phyloP scores from a whole-genome alignment of 2,888 invertebrate species.

The Syritta pipiens region DNA sequence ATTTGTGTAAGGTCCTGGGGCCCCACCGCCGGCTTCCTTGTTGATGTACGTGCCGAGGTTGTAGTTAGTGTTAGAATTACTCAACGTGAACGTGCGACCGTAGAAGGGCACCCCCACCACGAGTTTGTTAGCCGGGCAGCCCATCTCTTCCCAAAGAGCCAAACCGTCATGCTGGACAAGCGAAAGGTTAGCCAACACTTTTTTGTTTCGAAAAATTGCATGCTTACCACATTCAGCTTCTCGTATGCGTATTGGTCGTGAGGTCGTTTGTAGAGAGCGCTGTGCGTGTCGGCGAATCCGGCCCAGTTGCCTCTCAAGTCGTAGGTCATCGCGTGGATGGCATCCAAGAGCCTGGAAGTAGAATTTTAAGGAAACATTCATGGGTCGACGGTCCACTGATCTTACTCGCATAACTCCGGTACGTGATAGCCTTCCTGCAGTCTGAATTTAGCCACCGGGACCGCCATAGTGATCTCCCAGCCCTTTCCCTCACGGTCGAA shows the following conservation, averaged over 20 bases:
- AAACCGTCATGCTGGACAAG: conserved; percentile 88
- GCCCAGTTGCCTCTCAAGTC: conserved; percentile 94
- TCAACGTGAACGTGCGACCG: conserved; percentile 90
- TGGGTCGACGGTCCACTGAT: conserved; percentile 61
- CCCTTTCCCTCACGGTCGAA: conserved; percentile 87
- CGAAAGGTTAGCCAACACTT: background rate
- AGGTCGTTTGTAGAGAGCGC: conserved; percentile 90
- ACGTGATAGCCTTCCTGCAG: conserved; percentile 95
- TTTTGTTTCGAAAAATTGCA: background rate
- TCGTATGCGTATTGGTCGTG: conserved; percentile 95
- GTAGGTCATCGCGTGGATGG: conserved; percentile 92
- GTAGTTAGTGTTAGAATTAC: conserved; percentile 90
- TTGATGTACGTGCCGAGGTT: conserved; percentile 92
- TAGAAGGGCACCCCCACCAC: conserved; percentile 95
- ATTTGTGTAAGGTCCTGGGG: conserved; percentile 91
- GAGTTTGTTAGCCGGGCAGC: conserved; percentile 91
- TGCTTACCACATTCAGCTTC: conserved; percentile 91
- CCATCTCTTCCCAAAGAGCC: conserved; percentile 92
- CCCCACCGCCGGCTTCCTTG: conserved; percentile 93
- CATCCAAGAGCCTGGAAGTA: conserved; percentile 84
- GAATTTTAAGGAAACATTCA: background rate
- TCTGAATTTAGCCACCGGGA: conserved; percentile 91
- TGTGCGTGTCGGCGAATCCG: conserved; percentile 93
- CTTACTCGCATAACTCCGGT: conserved; percentile 92
- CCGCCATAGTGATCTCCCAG: conserved; percentile 95